These are phyloP conservation scores for Saxicola maurus DNA, from an alignment of 2,797 vertebrate species.

Conservation along the genomic window DNA sequence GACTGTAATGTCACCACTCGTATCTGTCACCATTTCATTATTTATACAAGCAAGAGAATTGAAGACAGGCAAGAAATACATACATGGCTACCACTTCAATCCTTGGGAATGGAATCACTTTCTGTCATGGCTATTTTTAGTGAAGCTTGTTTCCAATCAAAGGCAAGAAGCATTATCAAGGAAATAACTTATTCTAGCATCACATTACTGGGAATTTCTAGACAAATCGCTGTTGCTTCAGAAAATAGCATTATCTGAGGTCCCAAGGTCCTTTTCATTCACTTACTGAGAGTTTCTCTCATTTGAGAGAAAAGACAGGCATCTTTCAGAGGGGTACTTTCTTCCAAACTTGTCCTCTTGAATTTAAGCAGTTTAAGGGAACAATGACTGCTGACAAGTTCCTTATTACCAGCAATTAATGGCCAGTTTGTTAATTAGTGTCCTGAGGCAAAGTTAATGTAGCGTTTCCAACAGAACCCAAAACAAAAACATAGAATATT, in stretches of 20 bases:
- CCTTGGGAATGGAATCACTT: slow-evolving; percentile 16
- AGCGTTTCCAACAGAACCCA: slow-evolving; percentile 51
- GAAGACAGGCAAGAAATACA: slow-evolving; percentile 4
- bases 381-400: slow-evolving; percentile 61
- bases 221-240: neutral
- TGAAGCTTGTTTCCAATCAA: neutral
- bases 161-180: neutral
- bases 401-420: slow-evolving; percentile 68
- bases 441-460: slow-evolving; percentile 65
- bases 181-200: neutral
- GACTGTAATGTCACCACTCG: neutral
- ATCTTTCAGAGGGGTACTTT: slow-evolving; percentile 42
- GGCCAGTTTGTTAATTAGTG: slow-evolving; percentile 71
- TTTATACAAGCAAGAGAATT: neutral
- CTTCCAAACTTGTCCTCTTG: slow-evolving; percentile 38
- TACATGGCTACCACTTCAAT: neutral
- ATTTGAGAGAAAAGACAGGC: slow-evolving; percentile 5
- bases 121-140: slow-evolving; percentile 23
- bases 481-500: slow-evolving; percentile 60
- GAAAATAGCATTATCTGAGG: neutral
- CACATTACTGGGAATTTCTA: neutral
- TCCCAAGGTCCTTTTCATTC: neutral
- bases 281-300: neutral
- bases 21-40: slow-evolving; percentile 10
- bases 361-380: slow-evolving; percentile 63